These are phyloP conservation scores for Pomatostomus ruficeps DNA, from an alignment of 2,113 vertebrate species.

Conservation along the genomic window DNA sequence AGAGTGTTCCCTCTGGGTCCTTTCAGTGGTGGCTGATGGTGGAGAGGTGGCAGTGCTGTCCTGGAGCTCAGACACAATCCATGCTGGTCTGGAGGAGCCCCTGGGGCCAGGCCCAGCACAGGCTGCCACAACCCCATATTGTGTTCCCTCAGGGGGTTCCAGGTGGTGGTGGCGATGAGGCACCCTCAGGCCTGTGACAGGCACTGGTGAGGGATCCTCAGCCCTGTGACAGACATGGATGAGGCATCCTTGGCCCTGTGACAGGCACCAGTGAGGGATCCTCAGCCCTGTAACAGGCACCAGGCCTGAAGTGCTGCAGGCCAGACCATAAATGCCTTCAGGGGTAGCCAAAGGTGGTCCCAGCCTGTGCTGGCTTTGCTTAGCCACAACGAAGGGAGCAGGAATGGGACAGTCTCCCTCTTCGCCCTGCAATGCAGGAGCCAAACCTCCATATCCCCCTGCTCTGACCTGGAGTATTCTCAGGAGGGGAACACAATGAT, in stretches of 20 bases:
- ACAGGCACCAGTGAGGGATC: no score
- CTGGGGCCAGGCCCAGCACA: neutral
- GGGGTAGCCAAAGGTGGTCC: neutral
- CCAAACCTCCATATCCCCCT: neutral
- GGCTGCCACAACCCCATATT: neutral
- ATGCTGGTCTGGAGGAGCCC: neutral
- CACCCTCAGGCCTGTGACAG: no score
- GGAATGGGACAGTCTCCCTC: neutral
- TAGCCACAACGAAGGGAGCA: neutral
- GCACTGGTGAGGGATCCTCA: no score
- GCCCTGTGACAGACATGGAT: no score
- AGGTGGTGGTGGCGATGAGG: accelerated
- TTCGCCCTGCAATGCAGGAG: accelerated
- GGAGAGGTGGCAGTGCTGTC: neutral
- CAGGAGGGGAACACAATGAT: neutral
- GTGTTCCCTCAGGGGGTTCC: accelerated
- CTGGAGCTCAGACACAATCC: neutral
- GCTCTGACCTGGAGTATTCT: neutral
- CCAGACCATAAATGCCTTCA: neutral
- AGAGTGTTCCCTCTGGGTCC: neutral
- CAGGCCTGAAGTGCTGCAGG: neutral
- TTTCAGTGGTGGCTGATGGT: neutral
- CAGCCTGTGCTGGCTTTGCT: neutral
- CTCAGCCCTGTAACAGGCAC: neutral
- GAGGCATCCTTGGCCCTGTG: no score